phyloP scores from a whole-genome alignment of 2,113 vertebrate species.

The Leiothrix lutea region DNA sequence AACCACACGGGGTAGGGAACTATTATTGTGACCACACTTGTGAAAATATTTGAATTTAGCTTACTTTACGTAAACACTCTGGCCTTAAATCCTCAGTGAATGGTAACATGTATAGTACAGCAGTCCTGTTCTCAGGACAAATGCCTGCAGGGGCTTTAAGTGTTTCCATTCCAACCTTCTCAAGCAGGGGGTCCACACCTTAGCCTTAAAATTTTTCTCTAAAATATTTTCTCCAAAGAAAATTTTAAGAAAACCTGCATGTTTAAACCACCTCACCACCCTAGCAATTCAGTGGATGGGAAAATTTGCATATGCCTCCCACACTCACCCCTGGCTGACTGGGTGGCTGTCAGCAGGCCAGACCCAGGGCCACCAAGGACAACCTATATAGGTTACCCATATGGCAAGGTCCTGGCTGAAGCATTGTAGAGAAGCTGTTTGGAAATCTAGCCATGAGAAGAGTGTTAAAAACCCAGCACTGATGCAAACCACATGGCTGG shows the following conservation, averaged over 20 bases:
- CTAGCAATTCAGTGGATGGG: neutral
- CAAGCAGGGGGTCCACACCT: neutral
- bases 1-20: neutral
- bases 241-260: neutral
- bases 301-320: neutral
- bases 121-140: neutral
- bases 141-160: neutral
- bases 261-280: neutral
- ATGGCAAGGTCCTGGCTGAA: neutral
- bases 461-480: neutral
- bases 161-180: neutral
- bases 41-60: constrained; percentile 60
- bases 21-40: neutral
- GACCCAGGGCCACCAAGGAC: neutral
- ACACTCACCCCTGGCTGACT: neutral
- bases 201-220: neutral
- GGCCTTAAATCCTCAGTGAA: neutral
- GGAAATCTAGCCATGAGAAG: neutral
- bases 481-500: neutral
- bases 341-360: neutral
- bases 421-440: neutral
- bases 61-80: constrained; percentile 47
- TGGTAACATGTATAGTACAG: neutral
- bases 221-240: neutral
- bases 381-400: neutral